phyloP scores from a whole-genome alignment of 2,797 vertebrate species.

The Antennarius maculatus region DNA sequence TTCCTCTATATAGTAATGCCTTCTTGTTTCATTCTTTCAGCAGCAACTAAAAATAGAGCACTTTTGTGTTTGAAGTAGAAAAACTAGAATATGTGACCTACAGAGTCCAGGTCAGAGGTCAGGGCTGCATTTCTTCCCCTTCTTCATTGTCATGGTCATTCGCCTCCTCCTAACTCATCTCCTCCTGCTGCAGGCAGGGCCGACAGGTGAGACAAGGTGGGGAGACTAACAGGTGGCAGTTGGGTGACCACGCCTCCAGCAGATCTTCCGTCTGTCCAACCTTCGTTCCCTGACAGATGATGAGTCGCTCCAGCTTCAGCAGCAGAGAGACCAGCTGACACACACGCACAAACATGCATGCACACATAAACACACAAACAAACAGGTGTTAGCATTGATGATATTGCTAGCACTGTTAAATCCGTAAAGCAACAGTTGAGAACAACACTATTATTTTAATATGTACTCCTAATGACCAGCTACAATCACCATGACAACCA shows the following conservation, averaged over 20 bases:
- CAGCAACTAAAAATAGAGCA: neutral
- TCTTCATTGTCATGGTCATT: neutral
- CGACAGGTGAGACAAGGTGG: slow-evolving; percentile 22
- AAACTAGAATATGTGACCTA: too few relatives aligned
- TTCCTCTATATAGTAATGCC: neutral
- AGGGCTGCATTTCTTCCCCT: neutral
- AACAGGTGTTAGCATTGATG: neutral
- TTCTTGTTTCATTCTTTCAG: neutral
- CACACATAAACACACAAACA: too few relatives aligned
- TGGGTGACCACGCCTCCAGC: neutral
- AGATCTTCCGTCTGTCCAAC: neutral
- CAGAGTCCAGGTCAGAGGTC: slow-evolving; percentile 1
- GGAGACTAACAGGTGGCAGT: slow-evolving; percentile 27
- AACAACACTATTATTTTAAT: too few relatives aligned
- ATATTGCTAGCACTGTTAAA: too few relatives aligned
- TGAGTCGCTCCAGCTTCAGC: slow-evolving; percentile 19
- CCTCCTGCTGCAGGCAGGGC: slow-evolving; percentile 15
- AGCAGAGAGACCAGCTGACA: slow-evolving; percentile 34
- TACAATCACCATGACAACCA: too few relatives aligned
- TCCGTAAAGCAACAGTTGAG: too few relatives aligned
- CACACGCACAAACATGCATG: neutral
- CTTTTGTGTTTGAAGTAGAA: neutral
- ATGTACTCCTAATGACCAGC: too few relatives aligned
- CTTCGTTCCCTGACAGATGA: neutral
- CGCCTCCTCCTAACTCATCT: slow-evolving; percentile 1